A percentile compares a stretch with the other conserved stretches of the same genome.
Evolutionary conservation across 1,140 invertebrate species (phyloP).

Genomic region (Ridgeia piscesae): DNA sequence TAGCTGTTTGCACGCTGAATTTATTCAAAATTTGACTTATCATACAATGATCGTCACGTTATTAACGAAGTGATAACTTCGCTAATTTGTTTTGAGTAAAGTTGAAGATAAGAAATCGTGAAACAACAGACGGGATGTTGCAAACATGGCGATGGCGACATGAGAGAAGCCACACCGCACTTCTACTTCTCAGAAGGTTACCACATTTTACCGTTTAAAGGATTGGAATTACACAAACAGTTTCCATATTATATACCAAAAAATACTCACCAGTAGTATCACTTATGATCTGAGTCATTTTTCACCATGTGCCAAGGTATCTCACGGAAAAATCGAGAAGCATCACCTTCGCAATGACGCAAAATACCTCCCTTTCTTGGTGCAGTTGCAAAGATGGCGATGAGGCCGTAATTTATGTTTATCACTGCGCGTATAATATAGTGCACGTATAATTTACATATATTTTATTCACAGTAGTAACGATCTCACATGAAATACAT

Average conservation of each 20-base stretch:
- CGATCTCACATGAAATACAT: background rate
- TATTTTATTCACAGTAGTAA: background rate
- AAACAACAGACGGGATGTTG: background rate
- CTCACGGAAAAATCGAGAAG: background rate
- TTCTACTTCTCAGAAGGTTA: background rate
- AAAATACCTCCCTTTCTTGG: background rate
- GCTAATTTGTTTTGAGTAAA: background rate
- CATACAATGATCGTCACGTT: background rate
- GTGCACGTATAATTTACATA: background rate
- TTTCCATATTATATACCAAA: background rate
- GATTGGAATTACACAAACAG: background rate
- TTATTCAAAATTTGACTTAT: background rate
- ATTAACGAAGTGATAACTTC: background rate
- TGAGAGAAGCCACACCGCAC: background rate
- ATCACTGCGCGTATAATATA: background rate
- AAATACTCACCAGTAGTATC: background rate
- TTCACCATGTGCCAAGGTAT: background rate
- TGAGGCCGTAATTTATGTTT: background rate
- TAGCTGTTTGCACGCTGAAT: background rate
- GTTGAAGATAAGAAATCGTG: background rate
- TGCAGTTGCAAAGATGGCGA: background rate
- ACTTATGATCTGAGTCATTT: background rate
- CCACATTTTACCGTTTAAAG: background rate
- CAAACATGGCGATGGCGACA: background rate
- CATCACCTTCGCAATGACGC: background rate